Base-by-base conservation (phyloP, 2,888 invertebrate genomes). In the Eulithis prunata region DNA sequence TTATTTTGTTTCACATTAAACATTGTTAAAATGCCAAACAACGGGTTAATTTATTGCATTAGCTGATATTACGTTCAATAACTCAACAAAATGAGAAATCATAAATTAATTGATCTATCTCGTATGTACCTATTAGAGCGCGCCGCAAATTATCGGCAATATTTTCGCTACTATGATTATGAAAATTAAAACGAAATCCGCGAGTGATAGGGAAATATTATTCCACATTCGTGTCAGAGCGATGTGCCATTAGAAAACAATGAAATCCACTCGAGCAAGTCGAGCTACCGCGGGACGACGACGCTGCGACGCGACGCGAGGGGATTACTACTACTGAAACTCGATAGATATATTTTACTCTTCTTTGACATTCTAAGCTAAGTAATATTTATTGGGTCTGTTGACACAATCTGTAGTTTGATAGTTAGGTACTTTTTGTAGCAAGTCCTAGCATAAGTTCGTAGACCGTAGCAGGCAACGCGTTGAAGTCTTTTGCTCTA, bases 181-280 rank as follows among this genome's bases (percentile, higher is more conserved):
- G 53, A 57, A 53, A 61, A 53, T 62, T 47, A 55, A 58, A 55
- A 59, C 53, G 14, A 64, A 61, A 57, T 46, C 43, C 56, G 8
- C 32, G n/a, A 43, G 10, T 55, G 45, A 51, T 64, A 55, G 36
- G 41, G 54, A 64, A 72, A 72, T 74, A 71, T 73, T 70, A 73
- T 68, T 68, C 54, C 66, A 71, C 58, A 66, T 66, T 64, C 57
- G 59, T 57, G 56, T 62, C 14, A 53, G 66, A 56, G 52, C 62
- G 58, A 63, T 68, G 47, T 54, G 67, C 71, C 71, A 76, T 80
- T 77, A 75, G 75, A 79, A 84, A 81, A 83, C 84, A 85, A 85
- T 82, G 81, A 83, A 84, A 81, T 79, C 79, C 81, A 80, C 79
- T 83, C 76, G 79, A 79, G 73, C 68, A 65, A 43, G 65, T 83